phyloP scores from a whole-genome alignment of 2,797 vertebrate species.

The Salmo trutta region DNA sequence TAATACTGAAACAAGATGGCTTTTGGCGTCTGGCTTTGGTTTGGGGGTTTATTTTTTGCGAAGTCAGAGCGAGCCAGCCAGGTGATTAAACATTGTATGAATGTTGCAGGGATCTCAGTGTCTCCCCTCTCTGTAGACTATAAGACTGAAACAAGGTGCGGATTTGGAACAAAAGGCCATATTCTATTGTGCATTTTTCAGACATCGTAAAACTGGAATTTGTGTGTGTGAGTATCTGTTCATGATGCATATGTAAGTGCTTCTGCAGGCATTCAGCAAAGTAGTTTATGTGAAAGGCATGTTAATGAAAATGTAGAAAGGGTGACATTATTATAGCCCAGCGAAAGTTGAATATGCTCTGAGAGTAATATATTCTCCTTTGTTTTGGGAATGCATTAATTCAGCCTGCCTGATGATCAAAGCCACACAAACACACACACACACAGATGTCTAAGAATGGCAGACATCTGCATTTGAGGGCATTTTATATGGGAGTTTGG shows the following conservation, averaged over 20 bases:
- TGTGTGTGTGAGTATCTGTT: no score
- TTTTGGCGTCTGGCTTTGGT: not conserved
- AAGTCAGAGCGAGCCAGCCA: no score
- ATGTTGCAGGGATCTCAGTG: no score
- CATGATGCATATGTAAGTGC: not conserved
- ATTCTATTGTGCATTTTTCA: no score
- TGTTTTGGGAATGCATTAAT: not conserved
- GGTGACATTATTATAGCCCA: not conserved
- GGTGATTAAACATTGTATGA: no score
- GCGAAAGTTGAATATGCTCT: not conserved
- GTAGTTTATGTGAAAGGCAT: not conserved
- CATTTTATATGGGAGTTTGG: not conserved
- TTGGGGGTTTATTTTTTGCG: not conserved
- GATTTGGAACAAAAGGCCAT: no score
- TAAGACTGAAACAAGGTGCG: no score
- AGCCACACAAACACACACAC: constrained; percentile 2
- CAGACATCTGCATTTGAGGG: not conserved
- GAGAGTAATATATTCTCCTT: constrained; percentile 2
- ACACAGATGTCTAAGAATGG: not conserved
- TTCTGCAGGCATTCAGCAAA: not conserved
- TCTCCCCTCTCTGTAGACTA: no score
- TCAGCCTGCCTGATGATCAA: not conserved
- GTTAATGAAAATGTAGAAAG: not conserved
- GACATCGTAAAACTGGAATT: no score
- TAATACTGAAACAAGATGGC: not conserved